Base-by-base conservation (phyloP, 2,113 vertebrate species). In the Microtus richardsoni region DNA sequence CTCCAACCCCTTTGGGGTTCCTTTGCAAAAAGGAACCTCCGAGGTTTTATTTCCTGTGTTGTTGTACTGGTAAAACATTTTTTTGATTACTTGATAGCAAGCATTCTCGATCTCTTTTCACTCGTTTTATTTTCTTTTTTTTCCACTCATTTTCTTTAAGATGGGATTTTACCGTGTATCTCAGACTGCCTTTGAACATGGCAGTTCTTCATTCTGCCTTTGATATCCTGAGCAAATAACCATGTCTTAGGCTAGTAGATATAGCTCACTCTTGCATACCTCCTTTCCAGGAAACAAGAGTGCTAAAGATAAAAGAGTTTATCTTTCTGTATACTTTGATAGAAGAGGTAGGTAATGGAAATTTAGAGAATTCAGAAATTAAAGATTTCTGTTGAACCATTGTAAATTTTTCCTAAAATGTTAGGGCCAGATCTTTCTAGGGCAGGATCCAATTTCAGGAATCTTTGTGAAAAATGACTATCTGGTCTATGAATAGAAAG, bases 171-270 rank as follows among this genome's bases (percentile, higher is more conserved):
- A 44, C 14, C 14, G 1, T n/a, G 26, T 62, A 36, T 30, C 30
- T 64, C 60, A 49, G 41, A 36, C 88, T 66, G 73, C 19, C 73
- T 73, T 49, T 58, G 70, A 88, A 44, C 16, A 22, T 74, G 84
- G n/a, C 70, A 60, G 5, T 73, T 44, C 85, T 71, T 24, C 5
- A 47, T 22, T 71, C 68, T 39, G 36, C 36, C 11, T 58, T 74
- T 73, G 39, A 49, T 28, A 33, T 39, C 21, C 88, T 52, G 44
- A 22, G 8, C 39, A 66, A 24, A 68, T 36, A 6, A 7, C 33
- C 3, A 86, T 95, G 93, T 97, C 89, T 89, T 96, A 12, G 88
- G 24, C 64, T 93, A 84, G 47, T 93, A 58, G 73, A 54, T 94
- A 49, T 0, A 94, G 41, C 64, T 70, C 16, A 91, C 74, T 96